Base-by-base conservation (phyloP, 2,888 invertebrate genomes). In the Papilio protenor region DNA sequence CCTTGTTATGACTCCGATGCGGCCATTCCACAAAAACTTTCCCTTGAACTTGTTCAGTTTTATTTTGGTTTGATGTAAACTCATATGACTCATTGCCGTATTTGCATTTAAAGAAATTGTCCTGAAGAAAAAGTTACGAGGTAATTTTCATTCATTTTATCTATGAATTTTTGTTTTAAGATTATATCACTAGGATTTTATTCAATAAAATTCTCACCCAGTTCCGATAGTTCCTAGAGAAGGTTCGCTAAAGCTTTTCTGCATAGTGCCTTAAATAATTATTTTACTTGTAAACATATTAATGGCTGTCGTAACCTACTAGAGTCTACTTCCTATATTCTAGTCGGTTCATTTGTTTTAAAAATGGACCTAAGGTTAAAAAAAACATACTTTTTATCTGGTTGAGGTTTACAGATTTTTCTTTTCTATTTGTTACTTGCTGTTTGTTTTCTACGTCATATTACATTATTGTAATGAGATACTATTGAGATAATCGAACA, bases 201-300 rank as follows among this genome's bases (percentile, higher is more conserved):
- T 4, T 49, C 5, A 18, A 16, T 52, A n/a, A 45, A 88, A 90
- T 85, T 12, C 86, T 88, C 82, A 91, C 90, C 79, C 80, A 69
- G 82, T 87, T 18, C 86, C 87, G 45, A 84, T 74, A n/a, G 90
- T 88, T 23, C 89, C 90, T 64, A 93, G 80, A 27, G 93, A 92
- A 2, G 90, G 91, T 77, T 91, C 88, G 78, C 92, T 93, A 1
- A 91, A 83, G 83, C 91, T 93, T 80, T 89, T 86, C 45, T 88
- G 80, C 86, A 90, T 87, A 64, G 11, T 55, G 73, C 45, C 71
- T 52, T 52, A 73, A 49, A 55, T 55, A 27, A 66, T 33, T 33
- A 33, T 52, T 52, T 47, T 61, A 47, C 6, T 27, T 23, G 11
- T 72, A 75, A 18, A 57, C 14, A 1, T 33, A 52, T 21, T 18